A percentile compares a stretch with the other conserved stretches of the same genome.
Evolutionary conservation across 2,797 vertebrate genomes (phyloP).

Genomic region (Microcaecilia unicolor): DNA sequence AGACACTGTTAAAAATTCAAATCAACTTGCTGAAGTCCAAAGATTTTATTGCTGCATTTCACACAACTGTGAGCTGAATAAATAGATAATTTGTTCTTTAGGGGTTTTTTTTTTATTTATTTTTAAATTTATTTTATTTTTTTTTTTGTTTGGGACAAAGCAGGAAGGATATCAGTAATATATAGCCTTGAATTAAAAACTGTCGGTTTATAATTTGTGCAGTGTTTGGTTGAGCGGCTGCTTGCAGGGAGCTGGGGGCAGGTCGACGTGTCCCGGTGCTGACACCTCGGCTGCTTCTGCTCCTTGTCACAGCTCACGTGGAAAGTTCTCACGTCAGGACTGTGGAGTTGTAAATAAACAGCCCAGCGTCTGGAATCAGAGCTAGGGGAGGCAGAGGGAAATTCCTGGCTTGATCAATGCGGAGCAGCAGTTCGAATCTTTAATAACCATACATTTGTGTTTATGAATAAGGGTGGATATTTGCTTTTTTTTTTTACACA

Average conservation of each 20-base stretch:
- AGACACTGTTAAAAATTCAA: constrained; percentile 59
- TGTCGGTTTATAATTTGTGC: neutral
- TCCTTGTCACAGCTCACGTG: neutral
- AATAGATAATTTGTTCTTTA: constrained; percentile 76
- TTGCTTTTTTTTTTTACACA: no score
- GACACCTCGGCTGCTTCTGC: neutral
- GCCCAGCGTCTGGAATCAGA: neutral
- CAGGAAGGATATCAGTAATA: constrained; percentile 2
- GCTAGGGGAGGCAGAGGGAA: neutral
- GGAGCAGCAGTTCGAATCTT: no score
- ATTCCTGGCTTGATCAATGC: no score
- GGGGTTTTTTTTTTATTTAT: constrained; percentile 41
- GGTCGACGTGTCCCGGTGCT: neutral
- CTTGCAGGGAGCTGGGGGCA: neutral
- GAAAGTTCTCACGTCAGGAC: neutral
- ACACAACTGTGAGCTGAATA: constrained; percentile 92
- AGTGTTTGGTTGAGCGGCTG: constrained; percentile 2
- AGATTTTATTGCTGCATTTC: constrained; percentile 98
- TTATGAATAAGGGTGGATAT: no score
- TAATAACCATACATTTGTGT: no score
- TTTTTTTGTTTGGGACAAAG: constrained; percentile 27
- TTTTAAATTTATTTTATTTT: constrained; percentile 18
- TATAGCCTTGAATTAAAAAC: constrained; percentile 1
- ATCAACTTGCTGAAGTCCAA: constrained; percentile 89
- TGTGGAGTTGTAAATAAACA: neutral